Conservation (phyloP, 2,113 vertebrate species). For the Podocnemis expansa region DNA sequence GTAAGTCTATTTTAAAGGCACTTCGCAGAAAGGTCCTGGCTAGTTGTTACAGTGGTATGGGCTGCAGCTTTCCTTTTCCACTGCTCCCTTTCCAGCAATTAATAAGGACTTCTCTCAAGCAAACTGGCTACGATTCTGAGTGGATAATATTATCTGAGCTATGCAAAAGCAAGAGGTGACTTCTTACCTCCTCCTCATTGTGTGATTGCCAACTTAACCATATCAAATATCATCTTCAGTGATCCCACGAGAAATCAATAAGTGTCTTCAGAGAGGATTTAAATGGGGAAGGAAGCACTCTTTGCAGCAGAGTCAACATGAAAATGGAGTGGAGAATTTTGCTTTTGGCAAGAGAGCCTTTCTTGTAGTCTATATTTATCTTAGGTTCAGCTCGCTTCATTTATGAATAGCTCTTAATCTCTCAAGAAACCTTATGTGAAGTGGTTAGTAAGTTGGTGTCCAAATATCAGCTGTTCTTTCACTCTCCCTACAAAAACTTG, state of each 20-base stretch:
- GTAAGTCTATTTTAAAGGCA: neutral
- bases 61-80: neutral
- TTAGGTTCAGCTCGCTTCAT: neutral
- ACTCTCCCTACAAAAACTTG: rapidly evolving
- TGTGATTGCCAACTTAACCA: neutral
- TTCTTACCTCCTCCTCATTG: neutral
- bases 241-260: rapidly evolving
- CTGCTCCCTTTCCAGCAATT: neutral
- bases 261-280: neutral
- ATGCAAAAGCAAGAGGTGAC: too few relatives aligned
- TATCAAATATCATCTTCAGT: neutral
- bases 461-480: rapidly evolving
- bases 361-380: neutral
- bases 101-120: neutral
- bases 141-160: too few relatives aligned
- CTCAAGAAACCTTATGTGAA: neutral
- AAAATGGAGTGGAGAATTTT: neutral
- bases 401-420: neutral
- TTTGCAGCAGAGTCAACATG: neutral
- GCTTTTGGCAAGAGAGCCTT: neutral
- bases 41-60: neutral
- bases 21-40: neutral
- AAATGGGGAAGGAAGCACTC: rapidly evolving
- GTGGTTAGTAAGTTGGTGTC: neutral
- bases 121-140: neutral